Percentiles rank a stretch among this genome's conserved stretches.
Evolutionary conservation across 2,888 invertebrate species (phyloP).

Genomic region (Scaeva pyrastri): DNA sequence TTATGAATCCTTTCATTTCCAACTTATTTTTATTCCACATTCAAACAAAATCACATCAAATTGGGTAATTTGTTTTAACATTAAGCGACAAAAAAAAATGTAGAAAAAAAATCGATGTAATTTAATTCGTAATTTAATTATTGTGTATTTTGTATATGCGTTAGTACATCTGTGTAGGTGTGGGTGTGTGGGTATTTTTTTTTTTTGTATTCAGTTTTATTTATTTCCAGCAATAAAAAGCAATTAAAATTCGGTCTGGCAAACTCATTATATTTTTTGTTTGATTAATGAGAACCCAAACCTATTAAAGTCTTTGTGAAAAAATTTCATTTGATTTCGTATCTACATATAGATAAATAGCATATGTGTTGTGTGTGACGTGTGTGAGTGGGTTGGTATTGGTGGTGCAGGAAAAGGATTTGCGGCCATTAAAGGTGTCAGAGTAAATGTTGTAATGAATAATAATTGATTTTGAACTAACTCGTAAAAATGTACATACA

Average conservation of each 20-base stretch:
- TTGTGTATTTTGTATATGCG: constrained; percentile 1
- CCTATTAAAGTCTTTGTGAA: constrained; percentile 33
- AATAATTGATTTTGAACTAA: constrained; percentile 37
- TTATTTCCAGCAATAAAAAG: constrained; percentile 39
- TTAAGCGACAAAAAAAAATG: constrained; percentile 20
- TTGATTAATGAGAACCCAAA: constrained; percentile 65
- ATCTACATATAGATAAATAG: not conserved
- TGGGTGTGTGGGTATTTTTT: no score
- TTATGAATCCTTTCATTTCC: not conserved
- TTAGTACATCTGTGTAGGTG: no score
- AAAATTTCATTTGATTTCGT: not conserved
- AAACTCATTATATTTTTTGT: constrained; percentile 57
- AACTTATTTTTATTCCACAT: not conserved
- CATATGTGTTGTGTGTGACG: not conserved
- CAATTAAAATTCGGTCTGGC: constrained; percentile 61
- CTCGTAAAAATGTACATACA: not conserved
- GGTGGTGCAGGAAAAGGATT: not conserved
- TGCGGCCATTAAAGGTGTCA: not conserved
- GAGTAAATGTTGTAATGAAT: constrained; percentile 22
- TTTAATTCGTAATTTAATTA: constrained; percentile 68
- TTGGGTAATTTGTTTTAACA: constrained; percentile 54
- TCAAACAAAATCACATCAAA: constrained; percentile 1
- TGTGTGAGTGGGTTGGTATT: no score
- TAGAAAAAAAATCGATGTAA: constrained; percentile 43
- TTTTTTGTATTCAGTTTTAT: not conserved